These are phyloP conservation scores for Dolichallabes microphthalmus DNA, from an alignment of 2,113 vertebrate species.

Conservation along the genomic window DNA sequence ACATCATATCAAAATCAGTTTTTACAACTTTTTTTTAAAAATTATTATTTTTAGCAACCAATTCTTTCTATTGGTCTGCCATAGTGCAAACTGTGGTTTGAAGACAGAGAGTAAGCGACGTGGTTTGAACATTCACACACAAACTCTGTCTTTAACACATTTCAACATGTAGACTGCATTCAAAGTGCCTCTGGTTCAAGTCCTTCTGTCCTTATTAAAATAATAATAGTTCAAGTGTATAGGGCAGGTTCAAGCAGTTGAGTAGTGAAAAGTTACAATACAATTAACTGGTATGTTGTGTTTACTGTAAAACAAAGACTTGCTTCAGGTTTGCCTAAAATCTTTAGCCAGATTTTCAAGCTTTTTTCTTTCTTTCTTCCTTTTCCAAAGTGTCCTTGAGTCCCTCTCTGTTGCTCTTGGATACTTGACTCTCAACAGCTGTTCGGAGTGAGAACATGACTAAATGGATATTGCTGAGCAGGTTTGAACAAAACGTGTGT, in stretches of 20 bases:
- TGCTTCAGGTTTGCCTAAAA: slow-evolving; percentile 23
- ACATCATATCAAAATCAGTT: slow-evolving; percentile 88
- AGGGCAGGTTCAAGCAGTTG: slow-evolving; percentile 73
- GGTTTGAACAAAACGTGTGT: slow-evolving; percentile 14
- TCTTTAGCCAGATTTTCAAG: slow-evolving; percentile 51
- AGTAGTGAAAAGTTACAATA: slow-evolving; percentile 60
- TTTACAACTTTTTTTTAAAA: slow-evolving; percentile 73
- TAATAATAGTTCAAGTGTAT: slow-evolving; percentile 83
- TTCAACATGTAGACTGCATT: slow-evolving; percentile 70
- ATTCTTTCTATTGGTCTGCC: slow-evolving; percentile 84
- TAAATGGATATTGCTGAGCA: slow-evolving; percentile 35
- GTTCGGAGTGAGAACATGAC: slow-evolving; percentile 46
- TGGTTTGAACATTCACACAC: slow-evolving; percentile 67
- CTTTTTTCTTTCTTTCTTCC: slow-evolving; percentile 27
- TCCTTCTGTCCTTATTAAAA: slow-evolving; percentile 79
- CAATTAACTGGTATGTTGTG: slow-evolving; percentile 61
- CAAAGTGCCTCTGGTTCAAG: slow-evolving; percentile 77
- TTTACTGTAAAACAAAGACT: slow-evolving; percentile 61
- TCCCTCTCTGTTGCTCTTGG: slow-evolving; percentile 67
- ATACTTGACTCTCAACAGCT: slow-evolving; percentile 59
- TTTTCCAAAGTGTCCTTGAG: slow-evolving; percentile 60
- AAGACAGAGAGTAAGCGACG: slow-evolving; percentile 74
- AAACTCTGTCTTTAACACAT: slow-evolving; percentile 69
- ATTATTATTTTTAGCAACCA: slow-evolving; percentile 82
- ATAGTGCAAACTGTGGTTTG: slow-evolving; percentile 88